These are phyloP conservation scores for Eublepharis macularius DNA, from an alignment of 2,113 vertebrate genomes.

Conservation along the genomic window DNA sequence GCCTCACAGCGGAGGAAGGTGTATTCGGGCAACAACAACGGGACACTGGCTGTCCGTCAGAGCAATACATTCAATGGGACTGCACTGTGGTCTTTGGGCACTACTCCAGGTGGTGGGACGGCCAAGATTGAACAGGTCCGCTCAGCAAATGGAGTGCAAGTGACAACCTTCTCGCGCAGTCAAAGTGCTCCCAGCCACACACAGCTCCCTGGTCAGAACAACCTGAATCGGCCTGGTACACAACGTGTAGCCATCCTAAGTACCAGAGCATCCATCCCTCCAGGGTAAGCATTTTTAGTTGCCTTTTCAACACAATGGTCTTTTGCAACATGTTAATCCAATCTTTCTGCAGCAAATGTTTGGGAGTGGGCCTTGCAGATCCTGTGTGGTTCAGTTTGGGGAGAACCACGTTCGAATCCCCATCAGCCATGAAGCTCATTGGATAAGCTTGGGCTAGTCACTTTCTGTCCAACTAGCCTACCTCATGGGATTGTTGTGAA, in stretches of 20 bases:
- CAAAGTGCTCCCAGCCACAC: conserved; percentile 61
- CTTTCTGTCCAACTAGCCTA: no score
- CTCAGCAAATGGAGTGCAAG: conserved; percentile 57
- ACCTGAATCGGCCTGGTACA: conserved; percentile 91
- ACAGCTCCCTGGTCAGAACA: conserved; percentile 88
- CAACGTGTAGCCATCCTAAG: conserved; percentile 81
- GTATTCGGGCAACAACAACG: conserved; percentile 65
- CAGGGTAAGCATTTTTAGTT: conserved; percentile 79
- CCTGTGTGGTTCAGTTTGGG: no score
- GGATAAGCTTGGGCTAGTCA: no score
- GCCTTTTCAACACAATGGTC: no score
- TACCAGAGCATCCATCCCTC: conserved; percentile 83
- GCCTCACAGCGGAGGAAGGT: conserved; percentile 90
- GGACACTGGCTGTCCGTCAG: conserved; percentile 77
- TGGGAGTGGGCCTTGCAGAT: neutral
- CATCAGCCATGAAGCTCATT: neutral
- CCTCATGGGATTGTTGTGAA: no score
- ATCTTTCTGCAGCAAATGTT: neutral
- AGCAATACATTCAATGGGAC: conserved; percentile 88
- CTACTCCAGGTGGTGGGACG: conserved; percentile 44
- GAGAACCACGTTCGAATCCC: neutral
- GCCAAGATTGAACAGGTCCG: conserved; percentile 80
- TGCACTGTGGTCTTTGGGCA: conserved; percentile 78
- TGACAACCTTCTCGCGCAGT: conserved; percentile 69
- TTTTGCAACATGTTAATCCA: neutral